Evolutionary conservation across 2,797 vertebrate genomes (phyloP).

Genomic region (Esox lucius): DNA sequence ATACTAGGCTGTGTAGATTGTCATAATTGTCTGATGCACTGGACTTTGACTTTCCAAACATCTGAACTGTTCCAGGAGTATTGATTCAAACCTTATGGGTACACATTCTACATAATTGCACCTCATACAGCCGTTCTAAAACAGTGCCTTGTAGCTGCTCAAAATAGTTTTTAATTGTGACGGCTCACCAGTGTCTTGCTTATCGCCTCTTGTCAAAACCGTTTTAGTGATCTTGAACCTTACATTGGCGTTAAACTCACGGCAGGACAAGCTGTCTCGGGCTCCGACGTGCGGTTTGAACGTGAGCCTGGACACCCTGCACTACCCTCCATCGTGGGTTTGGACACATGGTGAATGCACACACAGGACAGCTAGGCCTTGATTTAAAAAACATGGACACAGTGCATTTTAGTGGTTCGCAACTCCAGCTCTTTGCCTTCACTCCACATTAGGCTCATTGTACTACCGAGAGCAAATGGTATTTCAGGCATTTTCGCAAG

Average conservation of each 20-base stretch:
- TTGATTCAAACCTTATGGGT: slow-evolving; percentile 13
- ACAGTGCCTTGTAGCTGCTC: slow-evolving; percentile 14
- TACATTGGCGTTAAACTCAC: slow-evolving; percentile 2
- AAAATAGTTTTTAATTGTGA: slow-evolving; percentile 24
- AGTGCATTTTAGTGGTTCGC: slow-evolving; percentile 21
- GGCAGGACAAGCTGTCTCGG: slow-evolving; percentile 21
- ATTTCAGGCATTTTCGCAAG: slow-evolving; percentile 33
- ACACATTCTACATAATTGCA: background rate
- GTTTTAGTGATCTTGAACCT: slow-evolving; percentile 25
- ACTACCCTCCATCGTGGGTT: slow-evolving; percentile 34
- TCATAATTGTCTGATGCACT: slow-evolving; percentile 16
- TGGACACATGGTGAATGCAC: slow-evolving; percentile 22
- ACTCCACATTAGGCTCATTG: slow-evolving; percentile 47
- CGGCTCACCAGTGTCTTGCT: slow-evolving; percentile 20
- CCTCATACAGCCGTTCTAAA: background rate
- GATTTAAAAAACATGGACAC: slow-evolving; percentile 21
- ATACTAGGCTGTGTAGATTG: slow-evolving; percentile 19
- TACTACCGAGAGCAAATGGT: slow-evolving; percentile 31
- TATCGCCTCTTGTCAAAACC: slow-evolving; percentile 8
- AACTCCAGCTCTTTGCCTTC: slow-evolving; percentile 36
- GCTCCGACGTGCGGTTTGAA: slow-evolving; percentile 25
- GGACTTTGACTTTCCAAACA: slow-evolving; percentile 30
- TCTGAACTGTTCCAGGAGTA: slow-evolving; percentile 26
- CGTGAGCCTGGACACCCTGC: slow-evolving; percentile 29
- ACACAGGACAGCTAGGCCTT: slow-evolving; percentile 33